Percentiles rank a stretch among this genome's conserved stretches.
Evolutionary conservation across 1,140 invertebrate genomes (phyloP).

Genomic region (Drosophila subpulchrella): DNA sequence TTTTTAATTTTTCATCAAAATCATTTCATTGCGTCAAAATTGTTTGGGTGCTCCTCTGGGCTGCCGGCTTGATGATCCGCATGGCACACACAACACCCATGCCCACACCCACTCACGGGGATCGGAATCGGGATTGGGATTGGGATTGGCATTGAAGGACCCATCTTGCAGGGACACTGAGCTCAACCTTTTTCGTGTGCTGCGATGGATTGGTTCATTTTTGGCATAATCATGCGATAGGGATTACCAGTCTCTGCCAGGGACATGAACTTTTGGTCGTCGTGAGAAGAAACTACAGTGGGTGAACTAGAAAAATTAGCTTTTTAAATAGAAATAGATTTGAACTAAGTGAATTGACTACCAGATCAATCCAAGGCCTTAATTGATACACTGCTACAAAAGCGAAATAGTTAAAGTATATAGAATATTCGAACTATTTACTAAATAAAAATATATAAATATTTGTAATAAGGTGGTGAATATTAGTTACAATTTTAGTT

Average conservation of each 20-base stretch:
- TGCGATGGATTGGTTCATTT: conserved; percentile 48
- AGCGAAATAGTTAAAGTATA: too few relatives aligned
- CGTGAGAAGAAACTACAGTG: conserved; percentile 23
- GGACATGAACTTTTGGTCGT: conserved; percentile 26
- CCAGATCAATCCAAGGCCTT: neutral
- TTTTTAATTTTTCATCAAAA: conserved; percentile 69
- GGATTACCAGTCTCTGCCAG: conserved; percentile 37
- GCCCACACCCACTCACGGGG: neutral
- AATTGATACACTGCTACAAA: neutral
- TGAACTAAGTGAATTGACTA: neutral
- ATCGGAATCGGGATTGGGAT: too few relatives aligned
- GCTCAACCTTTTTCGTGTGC: conserved; percentile 48
- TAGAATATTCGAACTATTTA: too few relatives aligned
- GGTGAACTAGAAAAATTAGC: neutral
- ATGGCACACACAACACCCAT: neutral
- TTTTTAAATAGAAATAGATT: neutral
- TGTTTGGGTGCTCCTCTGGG: conserved; percentile 29
- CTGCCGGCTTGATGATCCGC: conserved; percentile 7
- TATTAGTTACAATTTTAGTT: too few relatives aligned
- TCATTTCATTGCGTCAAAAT: conserved; percentile 58
- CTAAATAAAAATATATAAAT: too few relatives aligned
- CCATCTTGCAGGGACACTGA: conserved; percentile 26
- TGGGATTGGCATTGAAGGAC: neutral
- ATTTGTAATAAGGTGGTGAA: too few relatives aligned
- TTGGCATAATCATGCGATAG: conserved; percentile 53